Evolutionary conservation across 2,888 invertebrate genomes (phyloP), one percentile per base, ranked within the genome.

Genomic region (Limnephilus marmoratus): DNA sequence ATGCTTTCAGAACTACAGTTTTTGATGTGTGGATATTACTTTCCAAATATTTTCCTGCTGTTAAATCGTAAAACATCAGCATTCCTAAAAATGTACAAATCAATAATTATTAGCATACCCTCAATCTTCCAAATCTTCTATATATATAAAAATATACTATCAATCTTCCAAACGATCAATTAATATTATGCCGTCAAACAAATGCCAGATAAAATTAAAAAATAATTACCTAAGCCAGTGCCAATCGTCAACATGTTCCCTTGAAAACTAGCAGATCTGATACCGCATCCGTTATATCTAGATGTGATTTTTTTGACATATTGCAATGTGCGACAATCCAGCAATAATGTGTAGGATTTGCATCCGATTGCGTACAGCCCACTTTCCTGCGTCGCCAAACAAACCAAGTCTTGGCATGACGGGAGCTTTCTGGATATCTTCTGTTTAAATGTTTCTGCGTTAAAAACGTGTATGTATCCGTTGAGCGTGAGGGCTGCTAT

Each of bases 291-390:
- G 94, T 98, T 98, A 95, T 98, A 98, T 45, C 98, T 97, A 13
- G 98, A 98, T 0, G 98, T 97, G 88, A 98, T 97, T 95, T 98
- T 98, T 95, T 97, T 97, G 0, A 98, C 97, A 2, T 97, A 97
- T 96, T 97, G 98, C 93, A 99, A 96, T 41, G 98, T 98, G 94
- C 99, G 97, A 49, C 98, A 98, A 95, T 99, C 99, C 93, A 99
- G 96, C 31, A 99, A 96, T 88, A 99, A 96, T 0, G 99, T 98
- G 95, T 99, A 98, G 0, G 99, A 99, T 94, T 98, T 98, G 94
- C 99, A 99, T 0, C 99, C 99, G 86, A 99, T 98, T 1, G 99
- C 99, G 95, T 99, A 99, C 85, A 99, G 96, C 37, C 98, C 98
- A 94, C 97, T 97, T 92, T 98, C 98, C 95, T 99, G 98, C 81